These are phyloP conservation scores for Ephydatia muelleri DNA, from an alignment of 37 sponge, comb jelly and placozoan species.

Conservation along the genomic window DNA sequence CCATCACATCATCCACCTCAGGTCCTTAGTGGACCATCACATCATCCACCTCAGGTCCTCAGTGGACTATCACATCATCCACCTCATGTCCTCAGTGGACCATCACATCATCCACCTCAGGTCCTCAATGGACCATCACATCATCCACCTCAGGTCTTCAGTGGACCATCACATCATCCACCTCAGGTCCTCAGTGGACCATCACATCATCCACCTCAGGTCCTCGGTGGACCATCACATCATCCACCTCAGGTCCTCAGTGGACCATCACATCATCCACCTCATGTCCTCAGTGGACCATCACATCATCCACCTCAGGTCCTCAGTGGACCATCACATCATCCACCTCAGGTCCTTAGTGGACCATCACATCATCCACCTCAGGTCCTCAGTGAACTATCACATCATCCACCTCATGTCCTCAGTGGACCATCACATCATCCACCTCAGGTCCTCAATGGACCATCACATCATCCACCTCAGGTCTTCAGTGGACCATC, in stretches of 20 bases:
- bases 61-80: too few species aligned
- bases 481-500: too few species aligned
- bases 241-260: neutral
- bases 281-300: neutral
- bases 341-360: neutral
- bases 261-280: slow-evolving; percentile 1
- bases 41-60: too few species aligned
- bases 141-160: neutral
- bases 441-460: too few species aligned
- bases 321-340: neutral
- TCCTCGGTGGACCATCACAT: neutral
- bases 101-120: too few species aligned
- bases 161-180: neutral
- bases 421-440: too few species aligned
- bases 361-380: neutral
- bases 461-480: too few species aligned
- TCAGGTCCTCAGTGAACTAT: too few species aligned
- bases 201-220: neutral
- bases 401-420: too few species aligned
- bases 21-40: too few species aligned
- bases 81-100: too few species aligned
- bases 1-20: too few species aligned
- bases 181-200: neutral
- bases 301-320: neutral
- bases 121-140: slow-evolving; percentile 1